Percentiles rank a stretch among this genome's conserved stretches.
These are phyloP conservation scores for Phania funesta DNA, from an alignment of 2,888 invertebrate genomes.

Conservation along the genomic window DNA sequence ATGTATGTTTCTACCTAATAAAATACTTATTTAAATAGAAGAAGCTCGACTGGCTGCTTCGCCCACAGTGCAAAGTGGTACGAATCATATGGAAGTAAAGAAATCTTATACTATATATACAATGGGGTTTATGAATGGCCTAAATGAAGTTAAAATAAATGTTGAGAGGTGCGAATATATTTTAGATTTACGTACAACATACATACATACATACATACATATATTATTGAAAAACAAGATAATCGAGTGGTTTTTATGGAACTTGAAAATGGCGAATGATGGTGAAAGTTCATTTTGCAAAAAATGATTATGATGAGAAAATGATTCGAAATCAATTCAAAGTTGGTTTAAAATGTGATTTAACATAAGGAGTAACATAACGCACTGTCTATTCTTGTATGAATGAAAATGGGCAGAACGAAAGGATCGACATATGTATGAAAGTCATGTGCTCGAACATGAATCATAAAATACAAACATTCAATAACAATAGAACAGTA, in stretches of 20 bases:
- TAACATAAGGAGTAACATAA: slow-evolving; percentile 25
- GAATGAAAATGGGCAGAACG: slow-evolving; percentile 17
- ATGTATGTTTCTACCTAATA: too few relatives aligned
- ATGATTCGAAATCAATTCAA: slow-evolving; percentile 12
- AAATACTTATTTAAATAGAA: too few relatives aligned
- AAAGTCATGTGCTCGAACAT: slow-evolving; percentile 41
- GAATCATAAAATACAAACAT: slow-evolving; percentile 41
- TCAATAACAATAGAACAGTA: slow-evolving; percentile 50
- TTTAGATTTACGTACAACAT: slow-evolving; percentile 24
- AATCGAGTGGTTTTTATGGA: not conserved
- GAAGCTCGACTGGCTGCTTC: too few relatives aligned
- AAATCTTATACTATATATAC: not conserved
- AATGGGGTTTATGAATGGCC: slow-evolving; percentile 12
- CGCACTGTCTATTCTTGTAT: not conserved
- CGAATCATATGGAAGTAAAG: not conserved
- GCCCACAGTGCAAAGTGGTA: slow-evolving; percentile 20
- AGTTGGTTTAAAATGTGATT: not conserved
- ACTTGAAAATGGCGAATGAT: slow-evolving; percentile 19
- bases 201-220: too few relatives aligned
- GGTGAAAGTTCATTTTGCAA: not conserved
- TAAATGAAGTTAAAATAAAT: slow-evolving; percentile 10
- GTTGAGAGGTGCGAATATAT: slow-evolving; percentile 4
- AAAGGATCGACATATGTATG: slow-evolving; percentile 32
- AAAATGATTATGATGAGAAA: slow-evolving; percentile 3
- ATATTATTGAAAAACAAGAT: not conserved